Evolutionary conservation across 1,140 invertebrate genomes (phyloP).

Genomic region (Solenopsis fugax): DNA sequence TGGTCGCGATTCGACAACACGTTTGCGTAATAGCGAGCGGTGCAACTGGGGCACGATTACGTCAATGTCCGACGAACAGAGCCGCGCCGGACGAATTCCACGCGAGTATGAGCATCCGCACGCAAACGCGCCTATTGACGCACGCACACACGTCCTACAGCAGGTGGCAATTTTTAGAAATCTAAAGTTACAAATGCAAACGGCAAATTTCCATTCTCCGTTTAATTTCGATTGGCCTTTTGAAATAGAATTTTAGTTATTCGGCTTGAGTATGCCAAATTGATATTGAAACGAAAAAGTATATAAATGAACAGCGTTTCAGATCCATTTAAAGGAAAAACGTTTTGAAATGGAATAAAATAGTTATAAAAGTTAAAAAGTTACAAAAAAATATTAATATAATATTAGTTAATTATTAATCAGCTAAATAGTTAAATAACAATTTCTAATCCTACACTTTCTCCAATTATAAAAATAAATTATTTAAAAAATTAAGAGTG

Average conservation of each 20-base stretch:
- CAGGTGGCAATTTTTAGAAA: background rate
- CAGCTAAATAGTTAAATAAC: no score
- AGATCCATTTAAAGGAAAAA: background rate
- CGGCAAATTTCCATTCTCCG: background rate
- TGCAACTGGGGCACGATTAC: constrained; percentile 70
- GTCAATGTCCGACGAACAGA: constrained; percentile 53
- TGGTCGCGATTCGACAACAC: constrained; percentile 30
- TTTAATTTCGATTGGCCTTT: constrained; percentile 21
- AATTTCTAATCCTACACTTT: no score
- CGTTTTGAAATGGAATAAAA: no score
- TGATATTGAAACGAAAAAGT: background rate
- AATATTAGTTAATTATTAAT: no score
- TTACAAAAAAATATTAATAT: no score
- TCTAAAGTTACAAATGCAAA: background rate
- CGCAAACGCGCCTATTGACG: constrained; percentile 49
- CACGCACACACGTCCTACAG: background rate
- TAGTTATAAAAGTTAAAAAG: no score
- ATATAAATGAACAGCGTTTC: background rate
- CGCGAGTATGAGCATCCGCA: background rate
- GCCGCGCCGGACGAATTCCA: constrained; percentile 56
- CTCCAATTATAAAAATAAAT: no score
- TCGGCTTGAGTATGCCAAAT: background rate
- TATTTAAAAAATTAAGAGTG: no score
- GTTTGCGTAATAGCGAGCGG: constrained; percentile 68
- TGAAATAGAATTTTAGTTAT: constrained; percentile 4